Evolutionary conservation across 1,140 invertebrate species (phyloP).

Genomic region (Brachionus plicatilis): DNA sequence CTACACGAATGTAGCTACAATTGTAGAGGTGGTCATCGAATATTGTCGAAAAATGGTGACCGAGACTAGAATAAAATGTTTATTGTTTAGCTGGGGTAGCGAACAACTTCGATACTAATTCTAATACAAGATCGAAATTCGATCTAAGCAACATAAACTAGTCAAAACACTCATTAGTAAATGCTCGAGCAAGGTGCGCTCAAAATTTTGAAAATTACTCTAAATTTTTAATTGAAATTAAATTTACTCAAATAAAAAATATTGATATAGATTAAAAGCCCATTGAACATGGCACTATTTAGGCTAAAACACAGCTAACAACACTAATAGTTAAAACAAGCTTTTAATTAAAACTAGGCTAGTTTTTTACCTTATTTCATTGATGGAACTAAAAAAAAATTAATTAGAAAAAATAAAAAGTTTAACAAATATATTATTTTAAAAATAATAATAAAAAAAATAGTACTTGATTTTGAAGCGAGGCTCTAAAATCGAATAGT

Average conservation of each 20-base stretch:
- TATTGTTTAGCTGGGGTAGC: background rate
- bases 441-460: background rate
- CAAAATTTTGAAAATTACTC: background rate
- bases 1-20: too few species aligned
- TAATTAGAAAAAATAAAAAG: background rate
- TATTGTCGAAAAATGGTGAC: background rate
- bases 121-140: background rate
- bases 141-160: background rate
- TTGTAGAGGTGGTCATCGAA: background rate
- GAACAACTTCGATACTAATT: background rate
- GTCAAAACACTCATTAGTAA: background rate
- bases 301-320: background rate
- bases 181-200: background rate
- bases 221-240: background rate
- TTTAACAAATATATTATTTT: background rate
- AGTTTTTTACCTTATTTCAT: constrained; percentile 19
- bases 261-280: background rate
- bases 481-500: constrained; percentile 6
- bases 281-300: background rate
- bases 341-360: constrained; percentile 8
- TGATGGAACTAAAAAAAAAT: constrained; percentile 19
- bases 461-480: background rate
- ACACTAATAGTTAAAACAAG: background rate
- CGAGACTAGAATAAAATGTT: background rate
- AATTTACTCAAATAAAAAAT: background rate